Evolutionary conservation across 2,888 invertebrate species (phyloP), one percentile per base, ranked within the genome.

Genomic region (Nemotelus pantherinus): DNA sequence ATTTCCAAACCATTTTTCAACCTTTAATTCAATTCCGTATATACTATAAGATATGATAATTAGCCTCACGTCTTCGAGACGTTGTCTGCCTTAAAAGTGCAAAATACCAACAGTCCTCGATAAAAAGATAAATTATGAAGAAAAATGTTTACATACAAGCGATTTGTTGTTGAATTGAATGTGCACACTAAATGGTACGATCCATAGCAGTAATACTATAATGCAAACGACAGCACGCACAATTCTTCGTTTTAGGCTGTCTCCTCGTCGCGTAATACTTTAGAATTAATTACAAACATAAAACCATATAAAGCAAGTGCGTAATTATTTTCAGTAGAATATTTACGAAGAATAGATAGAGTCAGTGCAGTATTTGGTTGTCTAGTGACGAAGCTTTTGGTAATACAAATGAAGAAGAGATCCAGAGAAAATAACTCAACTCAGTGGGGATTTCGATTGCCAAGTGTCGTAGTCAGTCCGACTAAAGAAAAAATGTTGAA

Each of bases 301-400:
- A 76, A 76, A 76, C 76, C 76, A 76, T 76, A 76, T 76, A 76
- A 76, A 65, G 76, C 55, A 76, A 76, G 25, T 76, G 50, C 45
- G 43, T 60, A 39, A 58, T 74, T 45, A 76, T 76, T 65, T 63
- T 76, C 43, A 67, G 67, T 50, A 9, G 50, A 10, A 44, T 72
- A 47, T 70, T 43, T 53, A 53, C 55, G 55, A 9, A 70, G 53
- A 55, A 70, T 70, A 70, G 6, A 43, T 70, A 43, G 9, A 53
- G 6, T 50, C 45, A 50, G n/a, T 63, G 50, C 44, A 50, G 58
- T 58, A 58, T 57, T 60, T 74, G 48, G 60, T 41, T 63, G 48
- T 25, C 25, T 25, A 25, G 25, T 25, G 25, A 25, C 25, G 25
- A 25, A 25, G 25, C 25, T 25, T 25, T 25, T 25, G 25, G 25